phyloP scores from a whole-genome alignment of 2,888 invertebrate genomes.

The Drosophila parthenogenetica region DNA sequence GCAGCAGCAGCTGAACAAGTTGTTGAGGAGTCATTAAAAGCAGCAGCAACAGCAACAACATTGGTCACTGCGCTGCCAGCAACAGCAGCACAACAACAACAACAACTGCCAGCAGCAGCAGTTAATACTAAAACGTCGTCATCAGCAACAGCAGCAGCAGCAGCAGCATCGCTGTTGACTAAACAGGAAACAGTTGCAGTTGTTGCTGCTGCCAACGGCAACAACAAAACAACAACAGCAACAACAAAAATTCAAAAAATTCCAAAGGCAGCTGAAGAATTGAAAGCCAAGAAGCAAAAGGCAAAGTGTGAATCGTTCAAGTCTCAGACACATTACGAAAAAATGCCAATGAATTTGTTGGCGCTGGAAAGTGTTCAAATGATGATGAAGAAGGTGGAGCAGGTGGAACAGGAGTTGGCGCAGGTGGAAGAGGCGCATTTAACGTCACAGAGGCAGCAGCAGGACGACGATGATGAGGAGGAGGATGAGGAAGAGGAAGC shows the following conservation, averaged over 20 bases:
- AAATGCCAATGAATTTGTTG: slow-evolving; percentile 77
- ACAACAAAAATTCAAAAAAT: slow-evolving; percentile 72
- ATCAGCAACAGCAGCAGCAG: slow-evolving; percentile 11
- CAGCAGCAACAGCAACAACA: slow-evolving; percentile 41
- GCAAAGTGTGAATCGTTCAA: slow-evolving; percentile 66
- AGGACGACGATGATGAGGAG: neutral
- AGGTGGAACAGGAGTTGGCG: slow-evolving; percentile 2
- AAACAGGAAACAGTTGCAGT: slow-evolving; percentile 81
- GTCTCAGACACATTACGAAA: slow-evolving; percentile 61
- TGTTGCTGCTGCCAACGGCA: slow-evolving; percentile 44
- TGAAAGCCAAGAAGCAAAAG: slow-evolving; percentile 71
- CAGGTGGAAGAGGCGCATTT: slow-evolving; percentile 5
- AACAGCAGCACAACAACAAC: slow-evolving; percentile 47
- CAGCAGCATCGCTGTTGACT: slow-evolving; percentile 55
- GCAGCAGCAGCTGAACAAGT: slow-evolving; percentile 77
- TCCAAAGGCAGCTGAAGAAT: slow-evolving; percentile 78
- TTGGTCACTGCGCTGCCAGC: slow-evolving; percentile 39
- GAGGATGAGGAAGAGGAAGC: neutral
- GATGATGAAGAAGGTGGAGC: slow-evolving; percentile 1
- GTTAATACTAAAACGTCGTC: slow-evolving; percentile 57
- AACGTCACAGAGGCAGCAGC: neutral
- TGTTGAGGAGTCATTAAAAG: slow-evolving; percentile 78
- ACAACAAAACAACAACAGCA: slow-evolving; percentile 39
- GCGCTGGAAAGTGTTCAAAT: slow-evolving; percentile 66
- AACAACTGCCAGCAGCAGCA: slow-evolving; percentile 61